Percentiles rank a stretch among this genome's conserved stretches.
Evolutionary conservation across 2,797 vertebrate genomes (phyloP).

Genomic region (Pachyuromys duprasi): DNA sequence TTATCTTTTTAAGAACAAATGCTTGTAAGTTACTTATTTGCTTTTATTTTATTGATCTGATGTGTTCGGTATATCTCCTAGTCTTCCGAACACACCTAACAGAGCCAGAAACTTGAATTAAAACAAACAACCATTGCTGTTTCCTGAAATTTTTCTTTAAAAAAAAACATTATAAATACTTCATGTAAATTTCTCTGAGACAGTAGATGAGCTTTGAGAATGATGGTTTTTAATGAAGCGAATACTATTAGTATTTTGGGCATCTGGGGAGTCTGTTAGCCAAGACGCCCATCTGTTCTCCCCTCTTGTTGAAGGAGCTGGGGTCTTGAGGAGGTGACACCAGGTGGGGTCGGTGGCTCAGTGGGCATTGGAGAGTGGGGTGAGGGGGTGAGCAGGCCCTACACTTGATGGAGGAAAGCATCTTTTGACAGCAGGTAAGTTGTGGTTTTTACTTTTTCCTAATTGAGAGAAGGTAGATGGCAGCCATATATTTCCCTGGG

Average conservation of each 20-base stretch:
- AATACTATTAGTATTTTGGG: background rate
- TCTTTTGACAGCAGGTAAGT: background rate
- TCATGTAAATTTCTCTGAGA: background rate
- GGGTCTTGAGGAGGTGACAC: background rate
- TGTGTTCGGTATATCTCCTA: background rate
- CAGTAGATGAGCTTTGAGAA: slow-evolving; percentile 6
- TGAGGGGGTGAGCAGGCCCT: background rate
- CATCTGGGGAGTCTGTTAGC: background rate
- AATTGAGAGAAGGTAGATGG: background rate
- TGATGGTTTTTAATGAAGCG: background rate
- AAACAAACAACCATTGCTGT: slow-evolving; percentile 19
- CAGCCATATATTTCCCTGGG: background rate
- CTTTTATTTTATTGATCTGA: background rate
- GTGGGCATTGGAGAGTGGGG: background rate
- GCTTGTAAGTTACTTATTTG: background rate
- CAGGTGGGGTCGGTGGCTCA: background rate
- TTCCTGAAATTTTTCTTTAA: background rate
- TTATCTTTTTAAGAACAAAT: background rate
- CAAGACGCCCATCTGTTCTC: background rate
- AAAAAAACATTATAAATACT: background rate
- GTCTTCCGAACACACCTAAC: background rate
- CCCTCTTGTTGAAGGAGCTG: background rate
- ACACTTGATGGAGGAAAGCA: background rate
- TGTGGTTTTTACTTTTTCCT: background rate
- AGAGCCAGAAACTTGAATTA: background rate